Evolutionary conservation across 2,888 invertebrate genomes (phyloP).

Genomic region (Boloria euphrosyne): DNA sequence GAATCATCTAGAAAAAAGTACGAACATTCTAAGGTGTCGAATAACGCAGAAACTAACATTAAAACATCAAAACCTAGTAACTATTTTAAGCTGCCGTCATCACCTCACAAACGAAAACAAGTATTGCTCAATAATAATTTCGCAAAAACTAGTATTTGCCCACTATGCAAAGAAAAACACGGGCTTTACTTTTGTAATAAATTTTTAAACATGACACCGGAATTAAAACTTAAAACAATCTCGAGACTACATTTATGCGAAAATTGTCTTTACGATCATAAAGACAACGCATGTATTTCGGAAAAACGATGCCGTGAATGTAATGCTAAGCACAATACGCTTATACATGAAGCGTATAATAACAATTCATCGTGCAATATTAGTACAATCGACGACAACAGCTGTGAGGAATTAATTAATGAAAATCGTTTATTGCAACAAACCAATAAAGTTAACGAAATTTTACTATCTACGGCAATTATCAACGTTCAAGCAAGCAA

Average conservation of each 20-base stretch:
- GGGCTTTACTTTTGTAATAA: not conserved
- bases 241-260: not conserved
- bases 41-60: too few relatives aligned
- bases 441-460: not conserved
- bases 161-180: not conserved
- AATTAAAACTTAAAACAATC: not conserved
- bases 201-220: not conserved
- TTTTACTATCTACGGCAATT: not conserved
- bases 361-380: not conserved
- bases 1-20: slow-evolving; percentile 33
- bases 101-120: not conserved
- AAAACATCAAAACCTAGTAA: too few relatives aligned
- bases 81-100: too few relatives aligned
- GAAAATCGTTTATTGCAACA: not conserved
- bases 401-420: not conserved
- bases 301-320: slow-evolving; percentile 6
- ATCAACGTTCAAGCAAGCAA: not conserved
- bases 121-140: not conserved
- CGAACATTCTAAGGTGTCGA: not conserved
- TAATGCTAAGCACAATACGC: slow-evolving; percentile 8
- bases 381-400: not conserved
- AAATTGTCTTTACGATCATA: not conserved
- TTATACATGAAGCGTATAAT: slow-evolving; percentile 11
- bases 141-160: not conserved
- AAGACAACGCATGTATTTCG: not conserved